A percentile compares a stretch with the other conserved stretches of the same genome.
phyloP scores from a whole-genome alignment of 1,140 invertebrate genomes.

The Habropoda laboriosa region DNA sequence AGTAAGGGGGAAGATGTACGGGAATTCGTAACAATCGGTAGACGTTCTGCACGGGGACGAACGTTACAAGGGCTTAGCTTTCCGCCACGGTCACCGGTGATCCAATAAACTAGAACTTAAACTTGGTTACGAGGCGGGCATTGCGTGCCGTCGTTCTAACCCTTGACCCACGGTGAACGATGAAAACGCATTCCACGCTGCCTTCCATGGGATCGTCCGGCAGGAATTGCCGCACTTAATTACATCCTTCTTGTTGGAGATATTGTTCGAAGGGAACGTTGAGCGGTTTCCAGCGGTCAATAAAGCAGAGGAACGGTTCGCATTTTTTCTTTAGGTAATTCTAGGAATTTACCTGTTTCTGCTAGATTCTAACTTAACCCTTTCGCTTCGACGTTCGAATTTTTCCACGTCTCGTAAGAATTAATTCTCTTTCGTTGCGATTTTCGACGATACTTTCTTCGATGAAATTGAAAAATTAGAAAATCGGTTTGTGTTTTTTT shows the following conservation, averaged over 20 bases:
- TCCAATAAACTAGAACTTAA: conserved; percentile 62
- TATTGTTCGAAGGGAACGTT: neutral
- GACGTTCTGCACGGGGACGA: conserved; percentile 16
- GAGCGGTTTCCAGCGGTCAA: neutral
- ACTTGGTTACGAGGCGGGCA: conserved; percentile 42
- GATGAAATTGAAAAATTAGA: no score
- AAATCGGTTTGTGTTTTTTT: no score
- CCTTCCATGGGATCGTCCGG: neutral
- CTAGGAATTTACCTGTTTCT: no score
- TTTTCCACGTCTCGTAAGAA: no score
- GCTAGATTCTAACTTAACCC: no score
- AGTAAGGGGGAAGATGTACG: neutral
- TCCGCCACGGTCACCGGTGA: conserved; percentile 30
- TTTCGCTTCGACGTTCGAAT: no score
- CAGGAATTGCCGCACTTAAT: neutral
- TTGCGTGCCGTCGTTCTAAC: conserved; percentile 18
- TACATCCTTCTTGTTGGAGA: neutral
- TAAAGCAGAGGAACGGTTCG: neutral
- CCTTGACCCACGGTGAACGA: neutral
- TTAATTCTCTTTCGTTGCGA: no score
- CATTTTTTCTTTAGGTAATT: neutral
- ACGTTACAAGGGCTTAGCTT: conserved; percentile 49
- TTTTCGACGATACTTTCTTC: no score
- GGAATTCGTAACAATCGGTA: neutral
- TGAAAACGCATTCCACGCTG: neutral